Conservation (phyloP, 1,140 invertebrate genomes). For the Zaprionus gabonicus region DNA sequence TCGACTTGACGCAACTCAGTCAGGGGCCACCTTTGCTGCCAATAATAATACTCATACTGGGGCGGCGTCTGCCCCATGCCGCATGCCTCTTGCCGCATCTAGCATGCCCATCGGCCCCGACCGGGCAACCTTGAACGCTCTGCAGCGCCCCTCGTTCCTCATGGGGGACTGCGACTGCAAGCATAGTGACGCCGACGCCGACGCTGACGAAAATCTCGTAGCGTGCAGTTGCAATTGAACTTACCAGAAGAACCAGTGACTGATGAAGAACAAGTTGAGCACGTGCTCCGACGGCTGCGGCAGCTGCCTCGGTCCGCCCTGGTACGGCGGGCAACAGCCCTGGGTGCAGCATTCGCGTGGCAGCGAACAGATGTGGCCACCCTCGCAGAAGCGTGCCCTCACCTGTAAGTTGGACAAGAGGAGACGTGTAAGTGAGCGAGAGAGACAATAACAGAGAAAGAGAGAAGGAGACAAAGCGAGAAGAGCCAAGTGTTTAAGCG, state of each 20-base stretch:
- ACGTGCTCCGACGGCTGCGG: constrained; percentile 85
- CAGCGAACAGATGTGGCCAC: constrained; percentile 87
- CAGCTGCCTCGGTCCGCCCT: constrained; percentile 85
- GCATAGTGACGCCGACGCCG: constrained; percentile 16
- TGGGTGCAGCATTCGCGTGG: constrained; percentile 90
- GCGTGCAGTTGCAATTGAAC: constrained; percentile 23
- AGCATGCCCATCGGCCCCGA: constrained; percentile 59
- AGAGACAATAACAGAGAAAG: background rate
- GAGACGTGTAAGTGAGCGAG: background rate
- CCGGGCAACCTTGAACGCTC: constrained; percentile 20
- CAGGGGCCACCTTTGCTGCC: constrained; percentile 71
- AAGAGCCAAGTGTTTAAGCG: constrained; percentile 2
- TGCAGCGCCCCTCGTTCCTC: constrained; percentile 30
- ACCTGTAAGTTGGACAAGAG: constrained; percentile 56
- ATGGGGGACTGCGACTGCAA: constrained; percentile 25
- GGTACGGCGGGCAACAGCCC: constrained; percentile 88
- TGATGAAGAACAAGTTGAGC: constrained; percentile 85
- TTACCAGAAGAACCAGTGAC: constrained; percentile 86
- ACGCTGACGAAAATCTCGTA: constrained; percentile 10
- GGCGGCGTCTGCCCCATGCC: constrained; percentile 14
- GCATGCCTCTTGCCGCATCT: constrained; percentile 41
- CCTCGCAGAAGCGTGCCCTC: constrained; percentile 85
- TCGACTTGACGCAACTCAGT: constrained; percentile 55
- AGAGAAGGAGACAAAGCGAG: background rate
- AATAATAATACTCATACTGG: constrained; percentile 68